Conservation (phyloP, 2,113 vertebrate genomes). For the Ciconia boyciana region DNA sequence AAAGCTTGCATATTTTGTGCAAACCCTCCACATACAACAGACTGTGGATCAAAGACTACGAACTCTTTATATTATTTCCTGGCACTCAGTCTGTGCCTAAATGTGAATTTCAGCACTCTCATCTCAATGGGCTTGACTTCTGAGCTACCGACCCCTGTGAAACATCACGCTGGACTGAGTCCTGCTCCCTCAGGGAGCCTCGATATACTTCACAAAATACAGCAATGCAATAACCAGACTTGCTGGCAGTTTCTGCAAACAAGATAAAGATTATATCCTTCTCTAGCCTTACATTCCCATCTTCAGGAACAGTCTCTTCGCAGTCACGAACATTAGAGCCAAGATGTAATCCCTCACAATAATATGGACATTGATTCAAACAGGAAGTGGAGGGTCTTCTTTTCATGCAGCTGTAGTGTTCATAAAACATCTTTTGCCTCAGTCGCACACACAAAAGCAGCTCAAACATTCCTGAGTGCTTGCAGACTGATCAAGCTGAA, state of each 20-base stretch:
- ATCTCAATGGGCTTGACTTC: not conserved
- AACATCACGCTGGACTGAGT: not conserved
- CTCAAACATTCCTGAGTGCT: not conserved
- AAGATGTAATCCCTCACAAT: conserved; percentile 2
- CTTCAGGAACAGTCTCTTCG: not conserved
- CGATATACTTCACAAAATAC: not conserved
- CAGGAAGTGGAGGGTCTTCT: not conserved
- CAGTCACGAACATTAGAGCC: not conserved
- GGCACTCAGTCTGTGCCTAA: not conserved
- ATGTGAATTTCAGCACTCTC: conserved; percentile 24
- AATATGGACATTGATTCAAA: not conserved
- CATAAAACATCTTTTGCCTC: not conserved
- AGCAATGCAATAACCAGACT: conserved; percentile 1
- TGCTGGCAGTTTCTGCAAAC: not conserved
- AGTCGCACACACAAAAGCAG: not conserved
- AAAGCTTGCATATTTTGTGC: not conserved
- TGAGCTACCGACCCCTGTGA: not conserved
- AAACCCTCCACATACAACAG: not conserved
- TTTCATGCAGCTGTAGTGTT: not conserved
- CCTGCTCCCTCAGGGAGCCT: conserved; percentile 20
- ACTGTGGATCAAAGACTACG: not conserved
- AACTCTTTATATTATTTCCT: not conserved
- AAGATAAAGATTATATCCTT: conserved; percentile 3
- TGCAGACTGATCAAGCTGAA: not conserved
- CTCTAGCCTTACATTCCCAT: not conserved